These are phyloP conservation scores for Pediacus dermestoides DNA, from an alignment of 2,888 invertebrate genomes.

Conservation along the genomic window DNA sequence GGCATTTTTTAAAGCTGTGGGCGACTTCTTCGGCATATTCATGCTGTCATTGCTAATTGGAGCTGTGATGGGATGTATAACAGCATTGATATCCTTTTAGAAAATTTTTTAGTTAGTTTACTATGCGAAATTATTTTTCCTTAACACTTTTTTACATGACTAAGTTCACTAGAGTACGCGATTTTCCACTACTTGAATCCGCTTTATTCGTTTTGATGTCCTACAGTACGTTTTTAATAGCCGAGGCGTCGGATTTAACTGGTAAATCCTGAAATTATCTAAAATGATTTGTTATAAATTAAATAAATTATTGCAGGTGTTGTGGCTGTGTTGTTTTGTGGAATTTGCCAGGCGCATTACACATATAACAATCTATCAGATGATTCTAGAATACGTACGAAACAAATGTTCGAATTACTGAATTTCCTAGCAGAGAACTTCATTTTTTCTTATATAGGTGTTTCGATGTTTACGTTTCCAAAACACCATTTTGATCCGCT, in stretches of 20 bases:
- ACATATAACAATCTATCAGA: slow-evolving; percentile 93
- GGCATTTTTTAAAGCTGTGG: slow-evolving; percentile 83
- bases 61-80: slow-evolving; percentile 87
- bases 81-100: slow-evolving; percentile 87
- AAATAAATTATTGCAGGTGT: slow-evolving; percentile 80
- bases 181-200: slow-evolving; percentile 93
- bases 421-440: slow-evolving; percentile 98
- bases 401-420: slow-evolving; percentile 87
- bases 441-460: slow-evolving; percentile 97
- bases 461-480: slow-evolving; percentile 97
- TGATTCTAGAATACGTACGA: slow-evolving; percentile 82
- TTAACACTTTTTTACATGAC: slow-evolving; percentile 62
- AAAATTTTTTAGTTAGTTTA: slow-evolving; percentile 8
- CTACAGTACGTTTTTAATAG: slow-evolving; percentile 94
- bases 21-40: slow-evolving; percentile 91
- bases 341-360: slow-evolving; percentile 98
- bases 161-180: slow-evolving; percentile 90
- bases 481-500: slow-evolving; percentile 90
- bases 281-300: too few relatives aligned
- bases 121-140: slow-evolving; percentile 11
- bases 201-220: slow-evolving; percentile 97
- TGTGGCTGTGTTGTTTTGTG: slow-evolving; percentile 96
- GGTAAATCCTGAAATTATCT: too few relatives aligned
- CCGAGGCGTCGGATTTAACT: slow-evolving; percentile 94
- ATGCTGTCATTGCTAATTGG: slow-evolving; percentile 88